These are phyloP conservation scores for Prorops nasuta DNA, from an alignment of 1,140 invertebrate genomes.

Conservation along the genomic window DNA sequence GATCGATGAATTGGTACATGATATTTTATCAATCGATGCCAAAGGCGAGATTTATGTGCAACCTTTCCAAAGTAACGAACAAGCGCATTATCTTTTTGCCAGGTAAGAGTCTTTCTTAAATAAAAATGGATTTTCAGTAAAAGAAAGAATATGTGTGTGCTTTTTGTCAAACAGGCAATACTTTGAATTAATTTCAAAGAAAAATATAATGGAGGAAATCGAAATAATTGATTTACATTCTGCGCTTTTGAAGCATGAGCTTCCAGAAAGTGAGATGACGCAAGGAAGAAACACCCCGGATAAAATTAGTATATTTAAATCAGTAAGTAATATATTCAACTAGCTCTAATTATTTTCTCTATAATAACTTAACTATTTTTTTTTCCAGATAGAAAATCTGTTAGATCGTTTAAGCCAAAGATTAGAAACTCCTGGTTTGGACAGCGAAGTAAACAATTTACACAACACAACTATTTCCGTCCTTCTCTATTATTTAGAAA, in stretches of 20 bases:
- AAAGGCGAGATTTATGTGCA: constrained; percentile 50
- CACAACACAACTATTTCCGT: constrained; percentile 51
- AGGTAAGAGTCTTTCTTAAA: constrained; percentile 20
- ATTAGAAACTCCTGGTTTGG: constrained; percentile 52
- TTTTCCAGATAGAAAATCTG: constrained; percentile 41
- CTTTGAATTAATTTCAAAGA: constrained; percentile 28
- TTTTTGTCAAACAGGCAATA: constrained; percentile 23
- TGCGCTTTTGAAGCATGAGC: constrained; percentile 40
- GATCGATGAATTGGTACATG: constrained; percentile 5
- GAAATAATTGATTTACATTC: constrained; percentile 17
- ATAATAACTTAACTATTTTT: constrained; percentile 1
- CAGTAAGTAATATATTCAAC: constrained; percentile 32
- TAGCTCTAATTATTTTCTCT: not conserved
- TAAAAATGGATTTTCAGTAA: constrained; percentile 1
- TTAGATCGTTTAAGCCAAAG: constrained; percentile 49
- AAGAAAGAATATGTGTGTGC: not conserved
- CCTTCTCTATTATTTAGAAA: constrained; percentile 45
- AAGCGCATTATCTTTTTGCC: constrained; percentile 47
- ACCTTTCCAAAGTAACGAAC: constrained; percentile 49
- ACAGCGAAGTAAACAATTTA: constrained; percentile 45
- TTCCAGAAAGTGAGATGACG: constrained; percentile 46
- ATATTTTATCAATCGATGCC: constrained; percentile 43
- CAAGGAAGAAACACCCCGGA: constrained; percentile 42
- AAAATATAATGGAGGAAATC: constrained; percentile 27
- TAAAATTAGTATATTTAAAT: constrained; percentile 40